These are phyloP conservation scores for Patella depressa DNA, from an alignment of 2,888 invertebrate species.

Conservation along the genomic window DNA sequence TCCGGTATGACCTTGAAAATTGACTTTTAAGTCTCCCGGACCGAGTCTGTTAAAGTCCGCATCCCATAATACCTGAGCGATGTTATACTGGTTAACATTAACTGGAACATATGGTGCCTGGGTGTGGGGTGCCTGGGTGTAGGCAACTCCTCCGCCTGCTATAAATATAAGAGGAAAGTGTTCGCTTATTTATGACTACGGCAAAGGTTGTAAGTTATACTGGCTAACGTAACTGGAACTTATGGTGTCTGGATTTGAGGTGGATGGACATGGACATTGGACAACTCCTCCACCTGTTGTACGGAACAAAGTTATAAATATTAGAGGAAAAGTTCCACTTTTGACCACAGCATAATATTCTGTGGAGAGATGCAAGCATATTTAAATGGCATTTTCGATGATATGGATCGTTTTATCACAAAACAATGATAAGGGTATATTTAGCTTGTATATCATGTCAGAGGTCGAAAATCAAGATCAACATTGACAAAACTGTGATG, in stretches of 20 bases:
- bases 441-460: too few species aligned
- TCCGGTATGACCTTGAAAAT: conserved; percentile 31
- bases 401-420: too few species aligned
- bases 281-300: not conserved
- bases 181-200: too few species aligned
- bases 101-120: not conserved
- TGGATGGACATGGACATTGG: not conserved
- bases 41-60: not conserved
- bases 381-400: too few species aligned
- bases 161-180: not conserved
- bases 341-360: too few species aligned
- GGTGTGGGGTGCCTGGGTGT: not conserved
- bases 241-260: not conserved
- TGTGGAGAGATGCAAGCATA: too few species aligned
- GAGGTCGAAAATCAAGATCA: too few species aligned
- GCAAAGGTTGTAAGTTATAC: not conserved
- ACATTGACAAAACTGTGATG: too few species aligned
- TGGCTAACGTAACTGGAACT: not conserved
- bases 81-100: not conserved
- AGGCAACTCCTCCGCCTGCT: not conserved
- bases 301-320: not conserved
- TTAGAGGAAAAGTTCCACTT: not conserved
- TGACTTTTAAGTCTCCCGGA: conserved; percentile 17
- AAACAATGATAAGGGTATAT: too few species aligned
- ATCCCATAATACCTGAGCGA: conserved; percentile 1